These are phyloP conservation scores for Enhydra lutris DNA, from an alignment of 2,113 vertebrate genomes.

Conservation along the genomic window DNA sequence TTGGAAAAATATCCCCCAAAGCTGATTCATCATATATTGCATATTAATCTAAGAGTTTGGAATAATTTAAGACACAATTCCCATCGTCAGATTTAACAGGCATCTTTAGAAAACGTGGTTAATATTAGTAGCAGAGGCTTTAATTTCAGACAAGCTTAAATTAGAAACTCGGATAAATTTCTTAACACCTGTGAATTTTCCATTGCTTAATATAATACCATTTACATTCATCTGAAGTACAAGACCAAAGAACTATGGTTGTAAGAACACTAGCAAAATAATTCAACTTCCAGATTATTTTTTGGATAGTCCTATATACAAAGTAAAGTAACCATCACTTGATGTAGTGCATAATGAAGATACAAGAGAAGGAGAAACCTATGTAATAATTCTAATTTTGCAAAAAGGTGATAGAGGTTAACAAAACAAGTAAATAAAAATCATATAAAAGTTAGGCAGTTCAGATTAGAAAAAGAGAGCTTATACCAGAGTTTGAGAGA, in stretches of 20 bases:
- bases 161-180: background rate
- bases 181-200: background rate
- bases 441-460: background rate
- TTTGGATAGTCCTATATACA: background rate
- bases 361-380: background rate
- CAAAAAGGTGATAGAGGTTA: background rate
- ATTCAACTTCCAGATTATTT: background rate
- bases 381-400: background rate
- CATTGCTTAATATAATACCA: background rate
- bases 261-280: background rate
- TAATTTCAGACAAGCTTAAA: background rate
- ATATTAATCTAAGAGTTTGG: background rate
- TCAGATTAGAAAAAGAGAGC: background rate
- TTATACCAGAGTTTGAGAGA: background rate
- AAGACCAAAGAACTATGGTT: background rate
- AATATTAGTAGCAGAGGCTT: background rate
- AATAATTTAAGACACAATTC: background rate
- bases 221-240: background rate
- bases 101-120: background rate
- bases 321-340: background rate
- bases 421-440: background rate
- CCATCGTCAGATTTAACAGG: background rate
- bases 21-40: background rate
- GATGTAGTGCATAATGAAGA: background rate
- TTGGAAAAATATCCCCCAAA: background rate